Base-by-base conservation (phyloP, 2,113 vertebrate species). In the Catharus fuscescens region DNA sequence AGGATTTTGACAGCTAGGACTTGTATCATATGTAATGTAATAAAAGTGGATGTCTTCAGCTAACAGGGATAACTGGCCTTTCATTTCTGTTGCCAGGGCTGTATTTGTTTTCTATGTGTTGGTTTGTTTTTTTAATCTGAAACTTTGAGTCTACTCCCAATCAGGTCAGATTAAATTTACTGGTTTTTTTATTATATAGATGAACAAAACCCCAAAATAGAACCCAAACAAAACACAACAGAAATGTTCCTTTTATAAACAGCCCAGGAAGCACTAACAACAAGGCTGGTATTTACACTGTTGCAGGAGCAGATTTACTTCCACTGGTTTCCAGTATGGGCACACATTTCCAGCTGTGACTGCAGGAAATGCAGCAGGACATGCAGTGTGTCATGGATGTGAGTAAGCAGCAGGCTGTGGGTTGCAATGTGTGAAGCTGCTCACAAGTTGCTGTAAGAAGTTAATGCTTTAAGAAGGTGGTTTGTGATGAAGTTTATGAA, bases 1-100 rank as follows among this genome's bases (percentile, higher is more conserved):
- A 98, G 98, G 97, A 98, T 98, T 98, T 97, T 98, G 98, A 98
- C 98, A 98, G 97, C 97, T 93, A 93, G 93, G 96, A 90, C 94
- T 91, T 92, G 92, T 95, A 95, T 96, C 92, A 97, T 98, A 97
- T 97, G 97, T 98, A 98, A 98, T 93, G 93, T 97, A 98, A 98
- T 98, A 96, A 97, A 96, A 97, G 90, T 92, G 93, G 96, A 92
- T 92, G 44, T 78, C 88, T 96, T 96, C 88, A 96, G 98, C 74
- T 98, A 98, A 97, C 94, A 88, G 94, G 87, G 72, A 62, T 93
- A 96, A 91, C 96, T 88, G 90, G 89, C 89, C 96, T 95, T 94
- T 94, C 26, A 36, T 90, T 94, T 88, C 54, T 73, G 44, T 72
- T 93, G 60, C 73, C 23, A 45, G 18, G 38, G 25, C 32, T 74